Evolutionary conservation across 2,113 vertebrate genomes (phyloP).

Genomic region (Sminthopsis crassicaudata): DNA sequence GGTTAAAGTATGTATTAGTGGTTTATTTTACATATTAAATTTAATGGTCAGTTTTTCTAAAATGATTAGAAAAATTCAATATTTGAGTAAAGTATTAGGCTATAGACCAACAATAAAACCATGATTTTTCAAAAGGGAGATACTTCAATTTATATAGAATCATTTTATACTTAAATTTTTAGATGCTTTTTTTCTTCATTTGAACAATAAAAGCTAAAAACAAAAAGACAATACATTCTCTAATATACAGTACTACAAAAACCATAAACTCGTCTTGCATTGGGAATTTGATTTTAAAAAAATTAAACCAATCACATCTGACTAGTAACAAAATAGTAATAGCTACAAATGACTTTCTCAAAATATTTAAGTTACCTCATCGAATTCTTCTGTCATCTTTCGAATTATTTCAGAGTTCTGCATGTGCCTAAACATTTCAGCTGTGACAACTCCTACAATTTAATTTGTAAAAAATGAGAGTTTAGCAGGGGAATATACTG

Average conservation of each 20-base stretch:
- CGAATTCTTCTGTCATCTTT: constrained; percentile 99
- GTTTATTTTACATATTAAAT: background rate
- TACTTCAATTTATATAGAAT: background rate
- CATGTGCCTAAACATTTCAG: constrained; percentile 99
- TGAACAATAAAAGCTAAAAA: background rate
- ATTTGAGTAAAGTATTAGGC: background rate
- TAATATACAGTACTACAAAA: background rate
- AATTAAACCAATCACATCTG: background rate
- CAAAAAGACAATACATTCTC: no score
- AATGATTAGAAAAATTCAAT: background rate
- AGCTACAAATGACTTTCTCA: constrained; percentile 31
- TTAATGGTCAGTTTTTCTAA: background rate
- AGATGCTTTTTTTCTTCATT: background rate
- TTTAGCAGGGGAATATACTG: constrained; percentile 64
- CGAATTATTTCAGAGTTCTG: constrained; percentile 99
- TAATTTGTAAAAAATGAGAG: constrained; percentile 71
- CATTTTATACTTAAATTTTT: background rate
- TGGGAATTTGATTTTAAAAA: background rate
- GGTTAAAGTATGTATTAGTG: background rate
- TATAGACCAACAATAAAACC: background rate
- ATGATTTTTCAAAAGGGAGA: background rate
- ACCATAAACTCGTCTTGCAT: background rate
- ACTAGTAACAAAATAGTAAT: constrained; percentile 28
- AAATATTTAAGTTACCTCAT: constrained; percentile 91
- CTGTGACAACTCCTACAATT: constrained; percentile 94